Evolutionary conservation across 2,888 invertebrate species (phyloP), one percentile per base, ranked within the genome.

Genomic region (Steinernema hermaphroditum): DNA sequence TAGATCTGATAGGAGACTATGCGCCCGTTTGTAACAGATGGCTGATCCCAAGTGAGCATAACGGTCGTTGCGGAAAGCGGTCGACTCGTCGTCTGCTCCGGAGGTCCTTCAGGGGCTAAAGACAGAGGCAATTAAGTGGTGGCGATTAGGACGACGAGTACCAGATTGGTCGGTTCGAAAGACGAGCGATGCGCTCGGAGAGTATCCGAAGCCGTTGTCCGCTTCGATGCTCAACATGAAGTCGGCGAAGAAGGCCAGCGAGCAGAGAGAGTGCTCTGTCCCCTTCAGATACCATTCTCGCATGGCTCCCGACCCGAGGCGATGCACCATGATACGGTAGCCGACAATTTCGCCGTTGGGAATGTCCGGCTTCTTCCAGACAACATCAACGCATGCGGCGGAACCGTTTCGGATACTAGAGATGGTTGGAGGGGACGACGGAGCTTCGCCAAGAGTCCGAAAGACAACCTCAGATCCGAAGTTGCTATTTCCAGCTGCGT

Each of bases 401-500:
- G 78, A 79, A 9, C 80, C 75, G 71, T 84, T 84, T 24, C 72
- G 54, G 24, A 84, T 71, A n/a, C 75, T 73, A 14, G 70, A 32
- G 69, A 84, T 81, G 49, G 74, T 69, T 2, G 84, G 82, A 22
- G 82, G 72, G 14, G 62, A 24, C 8, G 68, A 70, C 8, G 84
- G 84, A 4, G 84, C 80, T 54, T 79, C 77, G 43, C 84, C 84
- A 9, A 79, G 70, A 12, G 85, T 86, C 29, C 80, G 70, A 69
- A 83, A 82, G 4, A 76, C 76, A 0, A 77, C 76, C 71, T 85
- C 85, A 0, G 81, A 81, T 0, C 85, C 83, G 69, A 85, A 85
- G 9, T 80, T 79, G 71, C 83, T 82, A n/a, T 73, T 73, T 41
- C 85, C 85, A 2, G 84, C 85, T 0, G 76, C 76, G 71, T 85